Evolutionary conservation across 1,140 invertebrate genomes (phyloP), one percentile per base, ranked within the genome.

Genomic region (Sitophilus oryzae): DNA sequence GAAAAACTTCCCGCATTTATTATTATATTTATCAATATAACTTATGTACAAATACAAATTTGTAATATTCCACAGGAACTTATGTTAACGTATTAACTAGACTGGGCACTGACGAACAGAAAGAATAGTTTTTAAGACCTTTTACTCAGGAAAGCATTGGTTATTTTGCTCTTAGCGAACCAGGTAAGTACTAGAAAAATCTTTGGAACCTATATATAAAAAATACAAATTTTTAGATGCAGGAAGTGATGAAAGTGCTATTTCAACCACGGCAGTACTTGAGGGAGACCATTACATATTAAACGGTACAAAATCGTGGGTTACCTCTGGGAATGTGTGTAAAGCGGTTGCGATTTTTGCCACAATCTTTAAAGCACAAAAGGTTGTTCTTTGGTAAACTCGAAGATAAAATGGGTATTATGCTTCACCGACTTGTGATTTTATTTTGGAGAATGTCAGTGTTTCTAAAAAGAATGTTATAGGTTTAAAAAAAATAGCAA

Each of bases 231-330:
- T 41, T 42, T 46, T 59, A 76, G 74, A 75, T 56, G 78, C 78
- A n/a, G 80, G 80, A 15, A 88, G 85, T 72, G 88, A 91, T 76
- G 88, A 87, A 8, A 86, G 84, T 9, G 82, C 80, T 54, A 84
- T 88, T n/a, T 79, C 77, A 3, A 86, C 85, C 0, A 80, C 71
- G n/a, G 88, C 88, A 0, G 52, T 69, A 15, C 56, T 63, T 11
- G 73, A 80, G 42, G 82, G 80, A 3, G 77, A 83, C 70, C 60
- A 73, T 53, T 90, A 80, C 77, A 64, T 87, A 3, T 65, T 91
- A 25, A 89, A 88, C 74, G 88, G 88, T 35, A 86, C 82, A 49
- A 91, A 91, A 71, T 80, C 83, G 11, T 88, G 85, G 85, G 87
- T 90, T 11, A 88, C 88, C 0, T 89, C 85, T 66, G 85, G 81